Evolutionary conservation across 2,888 invertebrate genomes (phyloP).

Genomic region (Elysia crispata): DNA sequence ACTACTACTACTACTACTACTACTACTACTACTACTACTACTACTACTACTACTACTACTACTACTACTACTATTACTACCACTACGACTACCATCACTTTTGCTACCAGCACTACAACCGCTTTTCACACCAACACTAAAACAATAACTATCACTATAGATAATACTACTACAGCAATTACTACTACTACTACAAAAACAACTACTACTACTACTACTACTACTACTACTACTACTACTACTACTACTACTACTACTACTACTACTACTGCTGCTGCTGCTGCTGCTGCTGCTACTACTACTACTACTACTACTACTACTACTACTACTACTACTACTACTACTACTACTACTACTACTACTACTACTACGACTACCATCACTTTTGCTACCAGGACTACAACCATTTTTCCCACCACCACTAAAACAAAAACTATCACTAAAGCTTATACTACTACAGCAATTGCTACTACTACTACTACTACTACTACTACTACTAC

Average conservation of each 20-base stretch:
- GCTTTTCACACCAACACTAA: neutral
- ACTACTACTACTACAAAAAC: no score
- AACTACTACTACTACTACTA: slow-evolving; percentile 18
- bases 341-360: slow-evolving; percentile 1
- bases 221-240: slow-evolving; percentile 11
- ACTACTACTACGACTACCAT: no score
- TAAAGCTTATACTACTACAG: no score
- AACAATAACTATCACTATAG: neutral
- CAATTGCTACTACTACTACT: slow-evolving; percentile 2
- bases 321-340: slow-evolving; percentile 22
- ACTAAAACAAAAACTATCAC: no score
- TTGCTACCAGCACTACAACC: slow-evolving; percentile 13
- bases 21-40: neutral
- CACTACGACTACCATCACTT: neutral
- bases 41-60: neutral
- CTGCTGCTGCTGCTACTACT: slow-evolving; percentile 20
- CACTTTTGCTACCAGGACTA: no score
- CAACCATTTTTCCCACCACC: no score
- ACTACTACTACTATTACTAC: neutral
- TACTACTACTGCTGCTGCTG: neutral
- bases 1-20: slow-evolving; percentile 17
- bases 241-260: slow-evolving; percentile 21
- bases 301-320: slow-evolving; percentile 25
- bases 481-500: slow-evolving; percentile 1
- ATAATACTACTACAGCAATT: no score